Evolutionary conservation across 2,113 vertebrate genomes (phyloP).

Genomic region (Sclerurus mexicanus): DNA sequence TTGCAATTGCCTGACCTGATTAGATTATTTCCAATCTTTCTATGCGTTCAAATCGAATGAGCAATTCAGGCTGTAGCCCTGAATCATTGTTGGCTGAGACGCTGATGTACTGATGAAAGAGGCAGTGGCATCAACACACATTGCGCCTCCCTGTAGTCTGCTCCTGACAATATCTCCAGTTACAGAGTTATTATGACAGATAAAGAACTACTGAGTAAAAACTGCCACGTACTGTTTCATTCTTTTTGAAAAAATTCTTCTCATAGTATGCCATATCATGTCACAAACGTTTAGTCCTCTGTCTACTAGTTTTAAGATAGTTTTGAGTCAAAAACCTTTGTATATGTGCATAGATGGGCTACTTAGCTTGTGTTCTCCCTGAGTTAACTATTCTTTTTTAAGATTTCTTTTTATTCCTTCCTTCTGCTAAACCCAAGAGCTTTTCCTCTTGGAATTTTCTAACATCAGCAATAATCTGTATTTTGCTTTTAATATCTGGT

Average conservation of each 20-base stretch:
- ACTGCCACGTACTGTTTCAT: not conserved
- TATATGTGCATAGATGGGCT: not conserved
- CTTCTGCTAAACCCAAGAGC: not conserved
- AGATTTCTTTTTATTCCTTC: not conserved
- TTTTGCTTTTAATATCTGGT: not conserved
- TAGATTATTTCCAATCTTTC: not conserved
- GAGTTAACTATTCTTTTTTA: not conserved
- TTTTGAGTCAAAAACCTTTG: not conserved
- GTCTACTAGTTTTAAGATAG: not conserved
- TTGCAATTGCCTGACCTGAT: not conserved
- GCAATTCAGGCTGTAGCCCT: not conserved
- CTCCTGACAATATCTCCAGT: not conserved
- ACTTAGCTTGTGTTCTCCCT: not conserved
- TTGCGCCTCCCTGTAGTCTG: not conserved
- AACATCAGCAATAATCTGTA: not conserved
- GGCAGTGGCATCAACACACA: not conserved
- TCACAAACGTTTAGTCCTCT: not conserved
- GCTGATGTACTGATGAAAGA: not conserved
- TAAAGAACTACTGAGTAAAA: not conserved
- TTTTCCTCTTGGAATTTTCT: not conserved
- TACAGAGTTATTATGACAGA: not conserved
- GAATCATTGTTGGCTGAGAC: not conserved
- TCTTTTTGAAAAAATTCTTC: not conserved
- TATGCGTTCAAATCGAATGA: not conserved
- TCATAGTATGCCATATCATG: not conserved